phyloP scores from a whole-genome alignment of 35 echinoderm and acorn worm genomes.

The Patiria miniata region DNA sequence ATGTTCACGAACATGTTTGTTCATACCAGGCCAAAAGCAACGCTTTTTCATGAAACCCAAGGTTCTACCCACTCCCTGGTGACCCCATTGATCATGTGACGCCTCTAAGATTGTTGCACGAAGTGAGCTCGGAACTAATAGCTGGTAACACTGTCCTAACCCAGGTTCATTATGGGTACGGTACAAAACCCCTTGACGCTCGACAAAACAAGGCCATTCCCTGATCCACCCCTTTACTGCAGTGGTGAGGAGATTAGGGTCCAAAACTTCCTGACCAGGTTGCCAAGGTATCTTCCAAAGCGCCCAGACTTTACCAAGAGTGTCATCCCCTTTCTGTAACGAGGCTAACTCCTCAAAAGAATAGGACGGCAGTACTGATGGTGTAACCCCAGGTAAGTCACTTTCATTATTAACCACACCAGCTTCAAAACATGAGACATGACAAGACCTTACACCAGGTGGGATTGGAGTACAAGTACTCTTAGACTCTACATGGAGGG shows the following conservation, averaged over 20 bases:
- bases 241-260: neutral
- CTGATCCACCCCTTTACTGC: neutral
- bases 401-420: neutral
- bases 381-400: neutral
- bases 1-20: neutral
- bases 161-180: neutral
- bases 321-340: neutral
- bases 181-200: neutral
- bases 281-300: neutral
- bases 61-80: constrained; percentile 45
- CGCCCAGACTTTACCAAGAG: neutral
- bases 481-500: neutral
- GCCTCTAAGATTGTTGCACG: constrained; percentile 25
- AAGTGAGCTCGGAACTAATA: constrained; percentile 52
- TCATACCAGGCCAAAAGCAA: constrained; percentile 50
- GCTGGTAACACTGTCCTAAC: constrained; percentile 1
- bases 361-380: neutral
- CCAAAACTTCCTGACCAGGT: neutral
- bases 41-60: neutral
- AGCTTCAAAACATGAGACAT: neutral
- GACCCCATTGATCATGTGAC: constrained; percentile 44
- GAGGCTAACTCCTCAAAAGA: neutral
- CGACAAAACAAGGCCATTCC: neutral
- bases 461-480: neutral
- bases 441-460: neutral